phyloP scores from a whole-genome alignment of 2,797 vertebrate species.

The Gymnopithys bicolor region DNA sequence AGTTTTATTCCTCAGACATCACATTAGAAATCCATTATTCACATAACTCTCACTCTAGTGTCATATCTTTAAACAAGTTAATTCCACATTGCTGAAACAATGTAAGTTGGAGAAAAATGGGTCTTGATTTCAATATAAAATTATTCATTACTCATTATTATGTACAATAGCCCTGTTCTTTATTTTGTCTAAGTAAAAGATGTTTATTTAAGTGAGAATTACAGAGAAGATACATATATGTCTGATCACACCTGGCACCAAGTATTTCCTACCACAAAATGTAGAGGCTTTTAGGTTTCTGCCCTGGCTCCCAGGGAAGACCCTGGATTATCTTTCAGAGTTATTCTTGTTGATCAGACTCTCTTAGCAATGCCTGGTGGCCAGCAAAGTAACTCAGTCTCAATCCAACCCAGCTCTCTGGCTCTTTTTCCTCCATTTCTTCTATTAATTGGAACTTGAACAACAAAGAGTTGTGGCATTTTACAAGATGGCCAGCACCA shows the following conservation, averaged over 20 bases:
- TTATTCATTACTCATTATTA: neutral
- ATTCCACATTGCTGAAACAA: neutral
- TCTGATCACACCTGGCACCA: neutral
- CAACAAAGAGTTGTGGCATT: neutral
- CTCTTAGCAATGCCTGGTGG: fast-evolving
- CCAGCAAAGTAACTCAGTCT: neutral
- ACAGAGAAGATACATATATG: neutral
- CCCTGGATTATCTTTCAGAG: neutral
- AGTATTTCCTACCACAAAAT: neutral
- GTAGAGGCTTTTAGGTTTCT: neutral
- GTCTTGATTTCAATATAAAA: neutral
- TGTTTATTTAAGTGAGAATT: neutral
- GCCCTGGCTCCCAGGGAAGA: fast-evolving
- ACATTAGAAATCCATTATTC: neutral
- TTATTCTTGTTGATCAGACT: neutral
- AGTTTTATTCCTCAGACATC: neutral
- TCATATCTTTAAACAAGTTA: neutral
- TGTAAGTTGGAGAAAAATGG: neutral
- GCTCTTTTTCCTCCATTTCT: neutral
- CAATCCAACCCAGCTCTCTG: neutral
- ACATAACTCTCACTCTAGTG: neutral
- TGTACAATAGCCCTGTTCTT: neutral
- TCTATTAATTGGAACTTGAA: neutral
- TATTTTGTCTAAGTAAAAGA: neutral
- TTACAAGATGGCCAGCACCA: neutral